These are phyloP conservation scores for Pangasianodon gigas DNA, from an alignment of 2,113 vertebrate species.

Conservation along the genomic window DNA sequence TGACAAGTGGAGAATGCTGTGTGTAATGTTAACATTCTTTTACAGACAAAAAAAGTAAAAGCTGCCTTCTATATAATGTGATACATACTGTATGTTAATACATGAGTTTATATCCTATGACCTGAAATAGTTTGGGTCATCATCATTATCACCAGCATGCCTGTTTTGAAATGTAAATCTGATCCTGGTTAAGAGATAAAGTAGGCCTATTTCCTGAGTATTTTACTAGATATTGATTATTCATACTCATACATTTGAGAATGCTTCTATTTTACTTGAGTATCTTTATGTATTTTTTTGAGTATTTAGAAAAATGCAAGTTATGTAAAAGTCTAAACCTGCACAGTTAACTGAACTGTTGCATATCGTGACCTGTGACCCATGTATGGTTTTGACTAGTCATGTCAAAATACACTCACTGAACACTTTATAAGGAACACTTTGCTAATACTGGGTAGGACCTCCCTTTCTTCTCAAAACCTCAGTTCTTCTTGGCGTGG, in stretches of 20 bases:
- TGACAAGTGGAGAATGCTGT: not conserved
- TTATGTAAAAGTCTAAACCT: not conserved
- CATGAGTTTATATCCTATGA: not conserved
- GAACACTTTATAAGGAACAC: no score
- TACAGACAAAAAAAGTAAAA: not conserved
- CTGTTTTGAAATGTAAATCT: not conserved
- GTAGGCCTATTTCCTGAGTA: not conserved
- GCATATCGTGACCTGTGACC: not conserved
- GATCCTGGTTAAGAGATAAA: not conserved
- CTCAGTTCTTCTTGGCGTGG: no score
- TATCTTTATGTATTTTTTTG: not conserved
- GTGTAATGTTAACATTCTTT: not conserved
- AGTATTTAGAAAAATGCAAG: not conserved
- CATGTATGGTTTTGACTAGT: not conserved
- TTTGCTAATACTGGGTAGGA: no score
- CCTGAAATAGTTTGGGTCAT: not conserved
- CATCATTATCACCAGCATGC: not conserved
- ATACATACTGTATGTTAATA: not conserved
- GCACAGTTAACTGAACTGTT: not conserved
- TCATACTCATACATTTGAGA: not conserved
- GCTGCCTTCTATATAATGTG: not conserved
- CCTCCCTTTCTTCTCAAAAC: no score
- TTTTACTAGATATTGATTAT: not conserved
- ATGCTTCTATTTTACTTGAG: not conserved
- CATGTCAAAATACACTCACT: not conserved